Percentiles rank a stretch among this genome's conserved stretches.
Evolutionary conservation across 2,113 vertebrate species (phyloP).

Genomic region (Chaenogobius annularis): DNA sequence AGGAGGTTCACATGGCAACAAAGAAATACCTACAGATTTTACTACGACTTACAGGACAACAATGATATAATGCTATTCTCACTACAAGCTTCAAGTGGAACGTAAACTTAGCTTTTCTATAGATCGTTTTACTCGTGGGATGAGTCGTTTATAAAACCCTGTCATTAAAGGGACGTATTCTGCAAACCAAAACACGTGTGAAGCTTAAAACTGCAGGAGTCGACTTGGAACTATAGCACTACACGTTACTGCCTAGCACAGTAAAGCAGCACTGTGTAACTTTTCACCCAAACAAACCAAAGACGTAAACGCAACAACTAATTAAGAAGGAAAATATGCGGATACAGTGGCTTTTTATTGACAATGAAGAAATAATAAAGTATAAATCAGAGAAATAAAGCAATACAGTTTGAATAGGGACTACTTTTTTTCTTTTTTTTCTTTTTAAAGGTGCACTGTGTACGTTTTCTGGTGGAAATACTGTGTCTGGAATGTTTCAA

Average conservation of each 20-base stretch:
- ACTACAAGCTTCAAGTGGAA: constrained; percentile 68
- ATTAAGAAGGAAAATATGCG: neutral
- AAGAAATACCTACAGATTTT: constrained; percentile 70
- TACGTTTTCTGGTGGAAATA: neutral
- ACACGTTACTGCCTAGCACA: constrained; percentile 8
- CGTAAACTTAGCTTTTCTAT: constrained; percentile 47
- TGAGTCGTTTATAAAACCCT: constrained; percentile 51
- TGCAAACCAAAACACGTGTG: constrained; percentile 50
- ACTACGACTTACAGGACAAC: constrained; percentile 75
- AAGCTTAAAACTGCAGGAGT: constrained; percentile 35
- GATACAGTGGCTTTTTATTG: too few relatives aligned
- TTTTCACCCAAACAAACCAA: too few relatives aligned
- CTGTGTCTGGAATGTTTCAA: neutral
- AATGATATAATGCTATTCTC: constrained; percentile 72
- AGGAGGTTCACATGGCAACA: constrained; percentile 76
- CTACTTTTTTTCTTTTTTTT: too few relatives aligned
- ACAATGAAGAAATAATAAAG: neutral
- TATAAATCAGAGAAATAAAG: neutral
- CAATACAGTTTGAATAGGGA: neutral
- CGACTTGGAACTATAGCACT: constrained; percentile 21
- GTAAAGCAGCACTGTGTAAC: neutral
- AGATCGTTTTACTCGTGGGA: neutral
- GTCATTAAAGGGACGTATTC: constrained; percentile 65
- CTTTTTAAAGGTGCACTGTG: neutral
- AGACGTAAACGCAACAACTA: neutral